Evolutionary conservation across 2,888 invertebrate species (phyloP).

Genomic region (Smittia sp.): DNA sequence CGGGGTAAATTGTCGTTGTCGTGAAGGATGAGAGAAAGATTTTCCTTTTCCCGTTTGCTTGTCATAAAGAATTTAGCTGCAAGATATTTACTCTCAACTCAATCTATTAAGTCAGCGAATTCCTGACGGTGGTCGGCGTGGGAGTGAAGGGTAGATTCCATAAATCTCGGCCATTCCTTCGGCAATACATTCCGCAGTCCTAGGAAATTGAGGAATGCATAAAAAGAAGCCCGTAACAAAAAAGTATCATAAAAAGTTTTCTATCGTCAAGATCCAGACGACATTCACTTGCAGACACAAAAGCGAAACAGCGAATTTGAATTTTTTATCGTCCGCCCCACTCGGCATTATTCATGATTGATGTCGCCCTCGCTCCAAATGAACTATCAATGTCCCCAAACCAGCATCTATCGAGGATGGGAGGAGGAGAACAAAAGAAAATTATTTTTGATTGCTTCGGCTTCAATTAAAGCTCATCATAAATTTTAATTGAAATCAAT

Average conservation of each 20-base stretch:
- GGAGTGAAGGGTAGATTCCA: neutral
- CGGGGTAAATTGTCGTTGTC: neutral
- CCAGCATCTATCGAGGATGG: neutral
- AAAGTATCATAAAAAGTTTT: neutral
- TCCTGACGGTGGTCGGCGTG: neutral
- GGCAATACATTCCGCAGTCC: neutral
- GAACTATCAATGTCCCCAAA: neutral
- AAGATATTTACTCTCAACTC: neutral
- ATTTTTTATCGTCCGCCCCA: neutral
- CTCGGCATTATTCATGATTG: slow-evolving; percentile 18
- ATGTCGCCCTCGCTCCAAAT: slow-evolving; percentile 9
- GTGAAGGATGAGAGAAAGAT: neutral
- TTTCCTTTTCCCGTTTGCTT: neutral
- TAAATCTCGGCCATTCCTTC: neutral
- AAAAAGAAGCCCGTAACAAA: slow-evolving; percentile 7
- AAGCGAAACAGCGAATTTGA: neutral
- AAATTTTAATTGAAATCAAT: slow-evolving; percentile 40
- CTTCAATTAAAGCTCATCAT: slow-evolving; percentile 40
- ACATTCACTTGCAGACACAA: slow-evolving; percentile 7
- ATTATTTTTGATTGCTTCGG: slow-evolving; percentile 18
- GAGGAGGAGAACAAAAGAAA: slow-evolving; percentile 11
- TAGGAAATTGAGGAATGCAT: slow-evolving; percentile 5
- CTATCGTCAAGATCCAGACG: slow-evolving; percentile 21
- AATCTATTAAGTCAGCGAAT: neutral
- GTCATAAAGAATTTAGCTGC: slow-evolving; percentile 13